phyloP scores from a whole-genome alignment of 1,140 invertebrate genomes.

The Thrips palmi region DNA sequence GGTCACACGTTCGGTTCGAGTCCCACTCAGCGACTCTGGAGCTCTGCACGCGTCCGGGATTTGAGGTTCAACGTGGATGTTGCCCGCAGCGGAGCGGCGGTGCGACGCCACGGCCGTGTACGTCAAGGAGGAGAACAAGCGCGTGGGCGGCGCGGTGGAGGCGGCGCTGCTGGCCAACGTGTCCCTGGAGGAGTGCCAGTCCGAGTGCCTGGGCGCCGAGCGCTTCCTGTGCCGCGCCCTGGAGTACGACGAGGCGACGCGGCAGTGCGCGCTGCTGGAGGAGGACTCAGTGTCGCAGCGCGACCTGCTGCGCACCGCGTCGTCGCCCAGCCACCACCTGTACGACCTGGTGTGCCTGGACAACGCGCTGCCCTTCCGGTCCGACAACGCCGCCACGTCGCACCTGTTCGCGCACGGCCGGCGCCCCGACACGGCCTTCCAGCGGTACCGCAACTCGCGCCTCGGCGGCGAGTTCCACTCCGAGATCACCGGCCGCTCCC shows the following conservation, averaged over 20 bases:
- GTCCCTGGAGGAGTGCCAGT: slow-evolving; percentile 66
- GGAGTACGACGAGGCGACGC: slow-evolving; percentile 72
- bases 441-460: slow-evolving; percentile 66
- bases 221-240: slow-evolving; percentile 75
- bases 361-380: slow-evolving; percentile 26
- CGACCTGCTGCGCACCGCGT: slow-evolving; percentile 62
- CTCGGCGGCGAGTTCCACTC: slow-evolving; percentile 73
- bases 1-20: too few species aligned
- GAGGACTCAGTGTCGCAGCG: slow-evolving; percentile 76
- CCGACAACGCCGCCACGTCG: slow-evolving; percentile 61
- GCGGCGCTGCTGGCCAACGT: slow-evolving; percentile 69
- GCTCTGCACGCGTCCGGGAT: too few species aligned
- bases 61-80: slow-evolving; percentile 2
- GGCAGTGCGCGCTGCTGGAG: slow-evolving; percentile 67
- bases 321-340: slow-evolving; percentile 61
- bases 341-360: slow-evolving; percentile 71
- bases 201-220: slow-evolving; percentile 55
- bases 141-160: slow-evolving; percentile 70
- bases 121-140: slow-evolving; percentile 73
- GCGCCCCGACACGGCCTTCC: slow-evolving; percentile 70
- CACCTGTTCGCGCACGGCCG: slow-evolving; percentile 61
- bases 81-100: slow-evolving; percentile 48
- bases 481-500: slow-evolving; percentile 64
- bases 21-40: too few species aligned
- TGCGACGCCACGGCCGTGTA: slow-evolving; percentile 72